Percentiles rank a stretch among this genome's conserved stretches.
These are phyloP conservation scores for Acanthochromis polyacanthus DNA, from an alignment of 2,113 vertebrate genomes.

Conservation along the genomic window DNA sequence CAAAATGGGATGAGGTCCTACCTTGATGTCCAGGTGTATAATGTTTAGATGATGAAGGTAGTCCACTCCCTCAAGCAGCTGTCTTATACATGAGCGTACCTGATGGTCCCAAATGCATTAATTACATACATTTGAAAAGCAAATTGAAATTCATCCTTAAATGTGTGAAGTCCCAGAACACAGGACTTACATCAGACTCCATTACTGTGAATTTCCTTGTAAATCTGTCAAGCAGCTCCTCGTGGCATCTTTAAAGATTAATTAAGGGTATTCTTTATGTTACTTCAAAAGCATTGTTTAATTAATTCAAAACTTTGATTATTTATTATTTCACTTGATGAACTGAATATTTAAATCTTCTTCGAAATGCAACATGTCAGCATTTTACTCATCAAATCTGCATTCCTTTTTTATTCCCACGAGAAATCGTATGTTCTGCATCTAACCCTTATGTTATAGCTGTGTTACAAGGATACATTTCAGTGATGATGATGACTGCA, in stretches of 20 bases:
- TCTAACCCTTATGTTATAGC: not conserved
- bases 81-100: constrained; percentile 91
- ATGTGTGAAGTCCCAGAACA: not conserved
- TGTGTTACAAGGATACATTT: constrained; percentile 90
- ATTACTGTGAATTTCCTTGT: constrained; percentile 89
- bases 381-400: not conserved
- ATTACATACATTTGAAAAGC: not conserved
- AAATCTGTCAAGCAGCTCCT: constrained; percentile 94
- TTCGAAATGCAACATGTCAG: not conserved
- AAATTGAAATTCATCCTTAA: no score
- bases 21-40: constrained; percentile 97
- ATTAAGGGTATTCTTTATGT: constrained; percentile 66
- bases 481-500: constrained; percentile 91
- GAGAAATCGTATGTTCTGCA: not conserved
- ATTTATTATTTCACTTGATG: not conserved
- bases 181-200: constrained; percentile 92
- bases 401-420: not conserved
- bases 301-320: not conserved
- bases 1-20: constrained; percentile 34
- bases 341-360: not conserved
- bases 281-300: not conserved
- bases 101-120: constrained; percentile 60
- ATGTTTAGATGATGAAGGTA: constrained; percentile 92
- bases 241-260: constrained; percentile 88
- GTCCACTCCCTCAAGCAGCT: constrained; percentile 91